Evolutionary conservation across 2,113 vertebrate genomes (phyloP).

Genomic region (Spheniscus mendiculus): DNA sequence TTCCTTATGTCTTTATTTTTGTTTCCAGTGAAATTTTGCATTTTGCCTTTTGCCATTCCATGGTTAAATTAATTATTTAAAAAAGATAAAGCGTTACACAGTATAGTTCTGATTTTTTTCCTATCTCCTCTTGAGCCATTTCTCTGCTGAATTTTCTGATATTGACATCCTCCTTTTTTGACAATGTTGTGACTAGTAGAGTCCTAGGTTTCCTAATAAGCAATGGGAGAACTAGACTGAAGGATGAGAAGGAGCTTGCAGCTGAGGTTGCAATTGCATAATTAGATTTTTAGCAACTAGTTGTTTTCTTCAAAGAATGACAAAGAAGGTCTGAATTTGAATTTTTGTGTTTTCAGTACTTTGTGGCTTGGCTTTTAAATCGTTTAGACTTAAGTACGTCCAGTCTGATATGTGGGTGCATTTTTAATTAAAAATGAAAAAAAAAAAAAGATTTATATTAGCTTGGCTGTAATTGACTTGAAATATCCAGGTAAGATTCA

Average conservation of each 20-base stretch:
- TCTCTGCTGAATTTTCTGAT: background rate
- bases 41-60: background rate
- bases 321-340: background rate
- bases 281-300: background rate
- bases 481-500: background rate
- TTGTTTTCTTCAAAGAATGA: background rate
- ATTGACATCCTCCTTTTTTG: background rate
- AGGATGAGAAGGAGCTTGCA: background rate
- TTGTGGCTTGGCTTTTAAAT: background rate
- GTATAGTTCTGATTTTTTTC: background rate
- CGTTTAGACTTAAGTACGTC: background rate
- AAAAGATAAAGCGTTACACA: background rate
- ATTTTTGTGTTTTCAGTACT: background rate
- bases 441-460: background rate
- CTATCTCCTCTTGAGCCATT: background rate
- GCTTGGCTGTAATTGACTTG: background rate
- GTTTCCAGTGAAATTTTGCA: background rate
- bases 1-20: background rate
- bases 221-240: background rate
- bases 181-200: background rate
- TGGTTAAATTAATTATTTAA: background rate
- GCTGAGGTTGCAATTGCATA: background rate
- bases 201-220: background rate
- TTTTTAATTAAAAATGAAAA: background rate
- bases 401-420: background rate